Evolutionary conservation across 2,888 invertebrate genomes (phyloP).

Genomic region (Creontiades dilutus): DNA sequence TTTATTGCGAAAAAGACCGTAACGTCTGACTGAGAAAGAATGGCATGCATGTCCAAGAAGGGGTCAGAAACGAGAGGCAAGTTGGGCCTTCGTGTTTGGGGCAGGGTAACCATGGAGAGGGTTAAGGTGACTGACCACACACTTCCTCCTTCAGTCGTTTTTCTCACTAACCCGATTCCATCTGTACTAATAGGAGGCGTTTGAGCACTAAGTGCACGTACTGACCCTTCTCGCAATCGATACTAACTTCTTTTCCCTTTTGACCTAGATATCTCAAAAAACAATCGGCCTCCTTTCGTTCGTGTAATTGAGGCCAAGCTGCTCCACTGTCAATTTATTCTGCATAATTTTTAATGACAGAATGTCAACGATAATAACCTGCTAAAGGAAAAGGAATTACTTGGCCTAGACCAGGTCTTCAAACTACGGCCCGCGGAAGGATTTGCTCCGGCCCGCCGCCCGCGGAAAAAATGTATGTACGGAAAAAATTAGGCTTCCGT

Average conservation of each 20-base stretch:
- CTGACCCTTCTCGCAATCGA: constrained; percentile 48
- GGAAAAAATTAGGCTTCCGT: too few relatives aligned
- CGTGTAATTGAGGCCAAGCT: neutral
- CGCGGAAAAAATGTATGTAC: too few relatives aligned
- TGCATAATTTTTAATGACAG: too few relatives aligned
- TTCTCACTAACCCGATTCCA: constrained; percentile 54
- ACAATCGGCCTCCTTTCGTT: neutral
- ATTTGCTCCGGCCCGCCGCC: too few relatives aligned
- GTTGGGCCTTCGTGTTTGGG: constrained; percentile 52
- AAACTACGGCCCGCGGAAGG: too few relatives aligned
- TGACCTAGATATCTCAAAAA: constrained; percentile 25
- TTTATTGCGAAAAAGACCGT: neutral
- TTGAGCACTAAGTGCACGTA: constrained; percentile 5
- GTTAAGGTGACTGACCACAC: constrained; percentile 67
- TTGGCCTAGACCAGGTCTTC: too few relatives aligned
- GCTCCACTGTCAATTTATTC: neutral
- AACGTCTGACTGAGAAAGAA: neutral
- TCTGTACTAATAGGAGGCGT: constrained; percentile 33
- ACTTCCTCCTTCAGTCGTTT: constrained; percentile 50
- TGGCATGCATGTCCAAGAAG: constrained; percentile 48
- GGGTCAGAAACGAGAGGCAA: constrained; percentile 31
- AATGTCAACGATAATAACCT: too few relatives aligned
- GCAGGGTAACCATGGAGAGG: constrained; percentile 52
- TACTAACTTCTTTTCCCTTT: constrained; percentile 1
- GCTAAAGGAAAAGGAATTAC: too few relatives aligned